A percentile compares a stretch with the other conserved stretches of the same genome.
phyloP scores from a whole-genome alignment of 2,113 vertebrate genomes.

The Pomatostomus ruficeps region DNA sequence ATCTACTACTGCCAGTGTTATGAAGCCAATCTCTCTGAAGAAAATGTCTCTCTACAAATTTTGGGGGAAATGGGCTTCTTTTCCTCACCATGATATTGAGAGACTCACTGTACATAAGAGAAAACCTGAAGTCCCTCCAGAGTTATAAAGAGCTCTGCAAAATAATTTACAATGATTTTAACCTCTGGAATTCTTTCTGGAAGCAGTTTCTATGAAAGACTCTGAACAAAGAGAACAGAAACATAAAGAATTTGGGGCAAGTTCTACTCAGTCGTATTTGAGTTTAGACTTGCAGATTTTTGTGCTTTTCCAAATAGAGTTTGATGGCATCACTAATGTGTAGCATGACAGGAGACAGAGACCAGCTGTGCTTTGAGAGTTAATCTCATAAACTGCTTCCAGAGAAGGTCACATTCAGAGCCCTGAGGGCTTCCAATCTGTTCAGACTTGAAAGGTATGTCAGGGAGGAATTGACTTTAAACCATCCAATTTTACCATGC shows the following conservation, averaged over 20 bases:
- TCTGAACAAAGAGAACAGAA: background rate
- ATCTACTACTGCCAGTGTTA: background rate
- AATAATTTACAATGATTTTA: background rate
- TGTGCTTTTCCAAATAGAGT: slow-evolving; percentile 5
- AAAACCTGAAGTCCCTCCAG: background rate
- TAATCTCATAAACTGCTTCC: slow-evolving; percentile 56
- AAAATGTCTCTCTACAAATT: background rate
- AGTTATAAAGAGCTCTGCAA: background rate
- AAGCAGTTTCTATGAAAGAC: background rate
- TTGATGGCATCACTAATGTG: slow-evolving; percentile 42
- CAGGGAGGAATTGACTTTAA: slow-evolving; percentile 38
- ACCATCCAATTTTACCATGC: background rate
- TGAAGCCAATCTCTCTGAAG: background rate
- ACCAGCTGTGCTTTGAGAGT: slow-evolving; percentile 49
- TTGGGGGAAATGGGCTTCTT: background rate
- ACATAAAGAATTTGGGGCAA: background rate
- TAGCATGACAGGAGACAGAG: slow-evolving; percentile 18
- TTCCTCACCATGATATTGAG: background rate
- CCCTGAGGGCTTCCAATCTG: slow-evolving; percentile 47
- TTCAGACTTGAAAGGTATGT: slow-evolving; percentile 60
- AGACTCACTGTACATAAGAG: background rate
- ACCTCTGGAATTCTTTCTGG: background rate
- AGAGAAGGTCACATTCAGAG: slow-evolving; percentile 51
- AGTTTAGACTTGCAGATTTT: slow-evolving; percentile 24
- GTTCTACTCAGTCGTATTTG: background rate